Evolutionary conservation across 2,888 invertebrate species (phyloP), one percentile per base, ranked within the genome.

Genomic region (Altica lythri): DNA sequence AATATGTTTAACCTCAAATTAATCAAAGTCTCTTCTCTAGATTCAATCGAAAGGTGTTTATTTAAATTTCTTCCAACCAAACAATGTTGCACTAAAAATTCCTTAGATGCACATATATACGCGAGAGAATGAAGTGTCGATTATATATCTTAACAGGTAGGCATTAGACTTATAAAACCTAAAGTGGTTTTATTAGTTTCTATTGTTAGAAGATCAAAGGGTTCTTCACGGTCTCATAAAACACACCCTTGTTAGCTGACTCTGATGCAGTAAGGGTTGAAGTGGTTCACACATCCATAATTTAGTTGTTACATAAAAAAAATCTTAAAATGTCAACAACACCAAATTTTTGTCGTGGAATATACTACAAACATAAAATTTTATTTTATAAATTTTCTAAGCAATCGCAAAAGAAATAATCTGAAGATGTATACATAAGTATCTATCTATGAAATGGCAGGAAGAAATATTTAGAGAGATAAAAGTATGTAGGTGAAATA

Each of bases 221-320:
- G 32, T 52, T 56, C 16, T 53, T 49, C 43, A 42, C 48, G 48
- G 56, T 32, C 29, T 43, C 48, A 56, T 56, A 56, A 56, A 56
- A 57, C 57, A 60, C 60, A 54, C 57, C 57, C 60, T 60, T 57
- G 57, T 60, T 57, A 60, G 53, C 44, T 19, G 52, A 40, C 30
- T 34, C 5, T n/a, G 19, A 13, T 9, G 12, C 22, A 14, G 18
- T 38, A 40, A 35, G 48, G 48, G 48, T 38, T 48, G 18, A 48
- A 48, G 48, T 38, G 48, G 37, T 48, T 48, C 48, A 48, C 48
- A 48, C 48, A 19, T 48, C 8, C 18, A 30, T 37, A 37, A 19
- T 19, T 5, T n/a, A n/a, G n/a, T 19, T 19, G 22, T 19, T 19
- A 5, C 22, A 19, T 19, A 19, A 5, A 19, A 19, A 5, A n/a